Evolutionary conservation across 2,888 invertebrate species (phyloP), one percentile per base, ranked within the genome.

Genomic region (Eubasilissa splendida): DNA sequence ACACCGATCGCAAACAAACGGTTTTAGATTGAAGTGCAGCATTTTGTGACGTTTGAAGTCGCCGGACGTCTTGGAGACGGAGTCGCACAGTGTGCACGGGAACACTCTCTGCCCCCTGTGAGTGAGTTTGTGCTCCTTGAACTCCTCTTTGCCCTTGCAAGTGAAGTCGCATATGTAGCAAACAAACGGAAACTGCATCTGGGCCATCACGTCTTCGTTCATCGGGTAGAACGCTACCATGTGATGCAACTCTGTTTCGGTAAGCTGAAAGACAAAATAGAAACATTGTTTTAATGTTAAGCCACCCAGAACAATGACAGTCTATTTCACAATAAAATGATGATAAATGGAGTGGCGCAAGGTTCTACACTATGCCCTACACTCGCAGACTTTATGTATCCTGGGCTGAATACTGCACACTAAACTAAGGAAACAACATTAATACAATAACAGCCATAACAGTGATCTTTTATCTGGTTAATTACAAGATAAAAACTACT

Each of bases 41-140:
- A 73, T 73, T 56, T 73, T 76, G 65, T 76, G 76, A 22, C 76
- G 76, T 63, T 76, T 76, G 76, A 76, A 76, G 53, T 76, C 76
- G 60, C 76, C 50, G 63, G 76, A 42, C 22, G 60, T 76, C 33
- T 76, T 76, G 53, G 50, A 63, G 1, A 50, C 53, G 52, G 76
- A 58, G 14, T 63, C 53, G 59, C 76, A 76, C 10, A 76, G 52
- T 4, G 59, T 53, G 31, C 76, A 76, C 12, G 76, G 76, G 53
- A 76, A 76, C 11, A 63, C 50, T 31, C 63, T 76, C 65, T 76
- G 76, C 10, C 76, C 76, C 9, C 60, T 42, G 53, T 76, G 76
- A 9, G 63, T n/a, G 9, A 53, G 53, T 63, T 76, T 76, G 76
- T 76, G 76, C 52, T 76, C 52, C 9, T 60, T 63, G 12, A 63